Conservation (phyloP, 2,113 vertebrate species). For the Centropus unirufus region DNA sequence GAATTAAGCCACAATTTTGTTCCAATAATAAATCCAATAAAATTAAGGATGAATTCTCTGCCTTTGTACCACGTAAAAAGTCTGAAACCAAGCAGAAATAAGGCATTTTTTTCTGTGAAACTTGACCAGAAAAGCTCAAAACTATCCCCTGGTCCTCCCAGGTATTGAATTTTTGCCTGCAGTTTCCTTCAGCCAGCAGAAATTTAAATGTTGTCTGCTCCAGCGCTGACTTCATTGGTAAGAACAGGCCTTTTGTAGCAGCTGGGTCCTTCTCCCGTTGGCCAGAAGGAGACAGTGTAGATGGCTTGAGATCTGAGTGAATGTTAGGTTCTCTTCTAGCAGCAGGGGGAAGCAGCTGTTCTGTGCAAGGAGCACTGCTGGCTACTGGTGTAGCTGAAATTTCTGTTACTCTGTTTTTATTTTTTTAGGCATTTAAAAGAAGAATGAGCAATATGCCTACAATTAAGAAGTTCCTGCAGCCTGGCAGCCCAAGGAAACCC, state of each 20-base stretch:
- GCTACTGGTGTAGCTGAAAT: background rate
- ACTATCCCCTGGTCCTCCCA: background rate
- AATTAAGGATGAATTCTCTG: background rate
- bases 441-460: constrained; percentile 79
- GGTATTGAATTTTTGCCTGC: background rate
- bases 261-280: background rate
- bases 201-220: background rate
- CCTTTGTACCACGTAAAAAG: background rate
- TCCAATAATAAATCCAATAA: background rate
- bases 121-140: background rate
- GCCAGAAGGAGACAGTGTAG: background rate
- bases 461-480: constrained; percentile 86
- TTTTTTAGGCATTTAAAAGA: constrained; percentile 85
- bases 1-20: background rate
- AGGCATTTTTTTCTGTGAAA: background rate
- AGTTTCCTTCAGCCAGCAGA: background rate
- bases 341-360: background rate
- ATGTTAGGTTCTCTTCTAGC: background rate
- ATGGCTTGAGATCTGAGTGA: background rate
- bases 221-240: background rate
- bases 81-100: background rate
- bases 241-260: background rate
- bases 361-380: background rate
- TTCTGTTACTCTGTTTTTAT: background rate
- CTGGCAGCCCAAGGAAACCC: constrained; percentile 85